phyloP scores from a whole-genome alignment of 2,888 invertebrate species.

The Luffia ferchaultella region DNA sequence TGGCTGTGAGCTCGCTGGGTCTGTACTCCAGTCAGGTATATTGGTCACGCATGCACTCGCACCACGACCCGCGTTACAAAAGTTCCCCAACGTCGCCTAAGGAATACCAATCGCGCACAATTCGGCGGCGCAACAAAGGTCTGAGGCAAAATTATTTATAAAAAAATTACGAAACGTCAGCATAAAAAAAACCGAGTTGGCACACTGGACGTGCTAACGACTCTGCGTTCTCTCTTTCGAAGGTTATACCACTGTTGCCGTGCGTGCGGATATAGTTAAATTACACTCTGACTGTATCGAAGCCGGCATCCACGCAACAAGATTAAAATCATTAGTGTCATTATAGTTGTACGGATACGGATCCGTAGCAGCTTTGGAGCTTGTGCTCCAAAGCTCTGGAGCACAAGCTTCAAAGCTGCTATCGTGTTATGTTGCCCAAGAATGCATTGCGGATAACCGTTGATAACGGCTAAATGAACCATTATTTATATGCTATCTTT shows the following conservation, averaged over 20 bases:
- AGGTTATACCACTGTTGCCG: conserved; percentile 32
- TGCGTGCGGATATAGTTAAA: background rate
- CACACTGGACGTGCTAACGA: conserved; percentile 57
- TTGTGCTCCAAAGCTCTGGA: too few relatives aligned
- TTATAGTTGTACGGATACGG: too few relatives aligned
- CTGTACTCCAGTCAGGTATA: background rate
- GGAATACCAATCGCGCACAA: conserved; percentile 60
- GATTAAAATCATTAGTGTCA: too few relatives aligned
- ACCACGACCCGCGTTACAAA: conserved; percentile 37
- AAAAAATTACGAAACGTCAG: conserved; percentile 55
- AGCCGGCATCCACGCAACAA: conserved; percentile 1
- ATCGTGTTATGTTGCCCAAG: too few relatives aligned
- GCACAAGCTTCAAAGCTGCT: too few relatives aligned
- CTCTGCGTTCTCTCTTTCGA: conserved; percentile 58
- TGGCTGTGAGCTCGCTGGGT: too few relatives aligned
- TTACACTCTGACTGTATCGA: too few relatives aligned
- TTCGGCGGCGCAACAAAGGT: conserved; percentile 54
- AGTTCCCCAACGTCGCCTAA: conserved; percentile 36
- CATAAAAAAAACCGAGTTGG: conserved; percentile 52
- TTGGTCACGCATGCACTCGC: conserved; percentile 5
- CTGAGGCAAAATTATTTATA: conserved; percentile 60
- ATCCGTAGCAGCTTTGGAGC: too few relatives aligned
- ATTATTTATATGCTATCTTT: too few relatives aligned
- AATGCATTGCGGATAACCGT: too few relatives aligned
- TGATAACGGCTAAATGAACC: too few relatives aligned